phyloP scores from a whole-genome alignment of 2,113 vertebrate species.

The Rhea americana region DNA sequence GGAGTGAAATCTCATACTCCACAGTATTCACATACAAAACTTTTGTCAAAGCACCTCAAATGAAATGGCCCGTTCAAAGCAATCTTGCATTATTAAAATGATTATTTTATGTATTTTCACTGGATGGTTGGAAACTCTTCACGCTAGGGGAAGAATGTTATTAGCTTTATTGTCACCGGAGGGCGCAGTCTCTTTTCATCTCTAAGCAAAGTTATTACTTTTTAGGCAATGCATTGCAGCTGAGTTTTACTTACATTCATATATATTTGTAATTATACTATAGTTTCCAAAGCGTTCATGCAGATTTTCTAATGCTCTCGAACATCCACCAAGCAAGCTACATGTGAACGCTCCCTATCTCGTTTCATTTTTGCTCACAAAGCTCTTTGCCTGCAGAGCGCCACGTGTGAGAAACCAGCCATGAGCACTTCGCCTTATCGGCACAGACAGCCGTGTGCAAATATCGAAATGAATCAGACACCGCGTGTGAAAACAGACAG shows the following conservation, averaged over 20 bases:
- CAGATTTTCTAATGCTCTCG: not conserved
- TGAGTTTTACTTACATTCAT: not conserved
- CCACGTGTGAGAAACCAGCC: not conserved
- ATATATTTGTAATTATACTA: not conserved
- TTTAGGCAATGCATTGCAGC: not conserved
- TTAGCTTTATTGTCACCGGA: not conserved
- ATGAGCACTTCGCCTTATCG: fast-evolving
- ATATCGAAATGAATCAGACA: not conserved
- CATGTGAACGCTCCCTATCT: not conserved
- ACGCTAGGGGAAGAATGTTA: not conserved
- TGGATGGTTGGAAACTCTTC: not conserved
- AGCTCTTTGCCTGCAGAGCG: not conserved
- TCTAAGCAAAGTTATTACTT: not conserved
- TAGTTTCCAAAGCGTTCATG: not conserved
- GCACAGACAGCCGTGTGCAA: not conserved
- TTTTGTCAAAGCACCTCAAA: not conserved
- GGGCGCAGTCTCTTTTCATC: not conserved
- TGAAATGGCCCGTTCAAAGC: not conserved
- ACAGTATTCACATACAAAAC: not conserved
- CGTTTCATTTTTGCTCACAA: not conserved
- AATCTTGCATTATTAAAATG: not conserved
- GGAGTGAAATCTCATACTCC: not conserved
- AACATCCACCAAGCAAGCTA: not conserved
- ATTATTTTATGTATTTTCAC: not conserved
- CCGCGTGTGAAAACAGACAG: not conserved